These are phyloP conservation scores for Hoplostethus mediterraneus DNA, from an alignment of 2,797 vertebrate species.

Conservation along the genomic window DNA sequence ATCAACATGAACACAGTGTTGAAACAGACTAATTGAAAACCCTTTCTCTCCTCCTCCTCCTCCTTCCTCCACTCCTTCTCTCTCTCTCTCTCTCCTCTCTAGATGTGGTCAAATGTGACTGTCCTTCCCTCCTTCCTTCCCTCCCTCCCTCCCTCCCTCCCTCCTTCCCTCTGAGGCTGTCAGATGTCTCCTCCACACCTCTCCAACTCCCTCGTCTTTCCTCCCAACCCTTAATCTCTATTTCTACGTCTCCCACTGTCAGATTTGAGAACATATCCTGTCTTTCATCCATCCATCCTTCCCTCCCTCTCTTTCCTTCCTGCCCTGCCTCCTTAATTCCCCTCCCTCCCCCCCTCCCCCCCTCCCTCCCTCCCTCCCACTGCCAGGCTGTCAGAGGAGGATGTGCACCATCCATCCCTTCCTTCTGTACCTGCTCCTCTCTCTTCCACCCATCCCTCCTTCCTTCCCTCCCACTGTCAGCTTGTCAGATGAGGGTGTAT, in stretches of 20 bases:
- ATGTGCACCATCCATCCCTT: neutral
- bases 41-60: conserved; percentile 1
- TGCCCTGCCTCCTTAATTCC: neutral
- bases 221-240: neutral
- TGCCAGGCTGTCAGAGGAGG: conserved; percentile 43
- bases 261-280: too few species aligned
- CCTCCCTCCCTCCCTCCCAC: neutral
- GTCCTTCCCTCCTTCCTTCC: neutral
- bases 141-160: neutral
- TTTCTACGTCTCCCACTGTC: neutral
- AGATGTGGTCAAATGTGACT: neutral
- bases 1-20: conserved; percentile 44
- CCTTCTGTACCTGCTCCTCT: neutral
- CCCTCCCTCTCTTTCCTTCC: neutral
- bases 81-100: neutral
- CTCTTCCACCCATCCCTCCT: conserved; percentile 2
- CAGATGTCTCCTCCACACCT: neutral
- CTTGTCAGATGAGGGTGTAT: conserved; percentile 46
- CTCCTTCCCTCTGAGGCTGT: neutral
- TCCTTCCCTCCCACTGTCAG: conserved; percentile 15
- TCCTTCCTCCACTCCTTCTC: neutral
- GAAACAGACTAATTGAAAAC: conserved; percentile 43
- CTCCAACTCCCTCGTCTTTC: neutral
- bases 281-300: neutral
- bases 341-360: too few species aligned